A percentile compares a stretch with the other conserved stretches of the same genome.
phyloP scores from a whole-genome alignment of 2,113 vertebrate species.

The Larimichthys crocea region DNA sequence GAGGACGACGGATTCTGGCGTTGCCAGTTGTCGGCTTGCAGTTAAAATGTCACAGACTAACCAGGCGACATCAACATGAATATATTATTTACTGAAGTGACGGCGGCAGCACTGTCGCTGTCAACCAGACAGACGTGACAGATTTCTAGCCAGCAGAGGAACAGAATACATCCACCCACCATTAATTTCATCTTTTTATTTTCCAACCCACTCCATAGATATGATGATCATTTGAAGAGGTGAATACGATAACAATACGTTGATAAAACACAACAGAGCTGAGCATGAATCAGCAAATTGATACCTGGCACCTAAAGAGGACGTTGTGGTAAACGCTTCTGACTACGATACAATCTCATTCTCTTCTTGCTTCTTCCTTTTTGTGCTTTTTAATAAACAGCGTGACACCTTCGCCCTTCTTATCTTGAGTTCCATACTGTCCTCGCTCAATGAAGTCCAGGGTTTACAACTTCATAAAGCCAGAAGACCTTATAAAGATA shows the following conservation, averaged over 20 bases:
- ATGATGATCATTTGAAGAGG: not conserved
- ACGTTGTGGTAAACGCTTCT: not conserved
- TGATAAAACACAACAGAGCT: not conserved
- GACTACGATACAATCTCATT: not conserved
- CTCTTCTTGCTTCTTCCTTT: constrained; percentile 24
- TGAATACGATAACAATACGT: not conserved
- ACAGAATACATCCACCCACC: not conserved
- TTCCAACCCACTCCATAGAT: not conserved
- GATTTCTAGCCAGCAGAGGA: not conserved
- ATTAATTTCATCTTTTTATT: not conserved
- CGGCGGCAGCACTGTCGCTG: not conserved
- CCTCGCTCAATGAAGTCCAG: constrained; percentile 58
- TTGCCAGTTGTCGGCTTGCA: not conserved
- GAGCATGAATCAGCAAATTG: not conserved
- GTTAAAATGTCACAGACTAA: not conserved
- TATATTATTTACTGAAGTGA: not conserved
- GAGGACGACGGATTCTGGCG: not conserved
- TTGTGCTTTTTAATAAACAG: constrained; percentile 60
- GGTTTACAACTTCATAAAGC: constrained; percentile 71
- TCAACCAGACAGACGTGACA: constrained; percentile 9
- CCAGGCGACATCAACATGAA: not conserved
- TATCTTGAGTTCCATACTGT: constrained; percentile 69
- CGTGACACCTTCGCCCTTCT: constrained; percentile 37
- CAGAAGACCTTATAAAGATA: constrained; percentile 67
- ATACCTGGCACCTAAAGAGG: not conserved